A percentile compares a stretch with the other conserved stretches of the same genome.
Evolutionary conservation across 2,888 invertebrate genomes (phyloP).

Genomic region (Notodonta dromedarius): DNA sequence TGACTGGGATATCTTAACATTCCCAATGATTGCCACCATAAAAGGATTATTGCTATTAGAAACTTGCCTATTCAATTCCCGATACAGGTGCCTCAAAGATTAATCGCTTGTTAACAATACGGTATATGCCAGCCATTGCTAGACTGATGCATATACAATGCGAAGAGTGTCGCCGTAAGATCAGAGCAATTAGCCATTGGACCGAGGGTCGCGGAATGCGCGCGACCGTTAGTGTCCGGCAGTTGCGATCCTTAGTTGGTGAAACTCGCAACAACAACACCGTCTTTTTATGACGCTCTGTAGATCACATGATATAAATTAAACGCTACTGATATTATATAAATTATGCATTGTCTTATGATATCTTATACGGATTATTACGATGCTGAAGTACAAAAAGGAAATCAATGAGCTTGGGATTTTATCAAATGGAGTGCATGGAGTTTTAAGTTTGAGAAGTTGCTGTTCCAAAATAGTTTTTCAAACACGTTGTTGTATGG

Average conservation of each 20-base stretch:
- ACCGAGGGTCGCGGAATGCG: conserved; percentile 66
- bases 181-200: conserved; percentile 71
- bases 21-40: background rate
- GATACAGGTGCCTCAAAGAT: background rate
- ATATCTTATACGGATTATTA: background rate
- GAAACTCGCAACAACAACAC: conserved; percentile 49
- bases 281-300: conserved; percentile 15
- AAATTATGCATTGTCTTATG: conserved; percentile 8
- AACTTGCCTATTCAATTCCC: background rate
- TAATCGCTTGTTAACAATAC: background rate
- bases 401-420: conserved; percentile 1
- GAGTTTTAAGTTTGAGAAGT: background rate
- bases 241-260: conserved; percentile 61
- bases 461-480: too few relatives aligned
- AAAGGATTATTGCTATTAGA: background rate
- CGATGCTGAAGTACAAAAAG: background rate
- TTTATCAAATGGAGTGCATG: background rate
- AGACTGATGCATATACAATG: conserved; percentile 13
- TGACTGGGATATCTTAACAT: conserved; percentile 7
- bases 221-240: conserved; percentile 79
- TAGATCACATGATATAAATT: conserved; percentile 9
- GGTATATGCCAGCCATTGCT: conserved; percentile 5
- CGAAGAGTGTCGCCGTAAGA: conserved; percentile 44
- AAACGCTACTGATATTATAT: conserved; percentile 7
- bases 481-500: background rate